These are phyloP conservation scores for Tapirus terrestris DNA, from an alignment of 2,113 vertebrate species.

Conservation along the genomic window DNA sequence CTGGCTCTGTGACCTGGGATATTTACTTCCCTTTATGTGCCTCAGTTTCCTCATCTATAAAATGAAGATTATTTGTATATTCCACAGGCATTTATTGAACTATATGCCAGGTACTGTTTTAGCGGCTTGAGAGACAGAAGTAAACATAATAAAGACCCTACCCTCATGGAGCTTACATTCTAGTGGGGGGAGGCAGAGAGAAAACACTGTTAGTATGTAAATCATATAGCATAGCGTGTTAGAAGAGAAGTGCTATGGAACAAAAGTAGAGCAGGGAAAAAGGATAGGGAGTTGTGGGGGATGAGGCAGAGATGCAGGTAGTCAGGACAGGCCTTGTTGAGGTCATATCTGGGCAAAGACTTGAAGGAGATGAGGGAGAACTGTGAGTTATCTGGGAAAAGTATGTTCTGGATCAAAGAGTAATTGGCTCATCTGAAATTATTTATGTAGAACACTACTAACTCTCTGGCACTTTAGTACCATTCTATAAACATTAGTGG, in stretches of 20 bases:
- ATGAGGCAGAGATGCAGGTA: no score
- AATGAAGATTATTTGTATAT: not conserved
- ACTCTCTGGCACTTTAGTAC: not conserved
- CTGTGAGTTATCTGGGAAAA: not conserved
- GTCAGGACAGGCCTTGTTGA: not conserved
- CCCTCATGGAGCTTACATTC: not conserved
- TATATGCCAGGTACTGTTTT: not conserved
- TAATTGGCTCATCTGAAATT: not conserved
- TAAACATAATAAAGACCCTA: not conserved
- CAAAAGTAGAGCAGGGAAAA: not conserved
- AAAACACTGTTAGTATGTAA: not conserved
- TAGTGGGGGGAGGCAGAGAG: not conserved
- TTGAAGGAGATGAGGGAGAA: not conserved
- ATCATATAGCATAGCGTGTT: not conserved
- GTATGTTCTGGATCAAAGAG: slow-evolving; percentile 17
- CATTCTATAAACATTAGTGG: not conserved
- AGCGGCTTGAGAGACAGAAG: not conserved
- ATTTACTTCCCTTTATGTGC: not conserved
- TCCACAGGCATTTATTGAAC: not conserved
- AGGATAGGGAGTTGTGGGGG: no score
- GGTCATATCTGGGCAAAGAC: not conserved
- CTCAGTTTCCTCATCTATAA: not conserved
- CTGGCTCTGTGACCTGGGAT: not conserved
- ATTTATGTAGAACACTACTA: not conserved
- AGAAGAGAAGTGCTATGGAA: not conserved